Conservation (phyloP, 1,140 invertebrate species). For the Coelopa frigida region DNA sequence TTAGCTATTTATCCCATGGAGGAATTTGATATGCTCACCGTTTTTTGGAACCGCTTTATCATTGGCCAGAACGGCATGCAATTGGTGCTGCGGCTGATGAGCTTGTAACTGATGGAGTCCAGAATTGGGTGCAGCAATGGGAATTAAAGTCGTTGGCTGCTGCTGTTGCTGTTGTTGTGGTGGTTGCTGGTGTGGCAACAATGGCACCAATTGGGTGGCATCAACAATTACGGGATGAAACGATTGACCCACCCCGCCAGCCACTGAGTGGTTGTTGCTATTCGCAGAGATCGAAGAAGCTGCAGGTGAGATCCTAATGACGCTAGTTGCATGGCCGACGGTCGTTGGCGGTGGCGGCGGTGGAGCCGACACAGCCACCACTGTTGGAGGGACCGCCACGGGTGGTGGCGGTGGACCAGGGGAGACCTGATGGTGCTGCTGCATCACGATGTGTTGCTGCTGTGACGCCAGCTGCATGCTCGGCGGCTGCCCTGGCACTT, state of each 20-base stretch:
- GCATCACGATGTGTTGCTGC: conserved; percentile 8
- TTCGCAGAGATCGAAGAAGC: conserved; percentile 25
- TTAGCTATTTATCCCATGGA: not conserved
- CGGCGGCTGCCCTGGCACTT: conserved; percentile 16
- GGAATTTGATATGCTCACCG: conserved; percentile 21
- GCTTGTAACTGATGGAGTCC: not conserved
- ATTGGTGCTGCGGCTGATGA: conserved; percentile 9
- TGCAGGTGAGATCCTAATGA: conserved; percentile 71
- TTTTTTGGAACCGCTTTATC: conserved; percentile 42
- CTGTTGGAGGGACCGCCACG: not conserved
- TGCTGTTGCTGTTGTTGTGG: conserved; percentile 20
- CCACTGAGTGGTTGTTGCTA: conserved; percentile 22
- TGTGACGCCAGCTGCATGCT: conserved; percentile 4
- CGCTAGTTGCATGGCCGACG: conserved; percentile 58
- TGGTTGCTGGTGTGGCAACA: conserved; percentile 45
- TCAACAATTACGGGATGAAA: conserved; percentile 63
- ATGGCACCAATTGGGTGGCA: conserved; percentile 58
- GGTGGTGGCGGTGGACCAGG: conserved; percentile 21
- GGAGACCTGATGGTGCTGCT: not conserved
- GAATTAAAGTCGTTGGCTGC: conserved; percentile 5
- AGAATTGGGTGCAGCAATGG: not conserved
- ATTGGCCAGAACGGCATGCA: conserved; percentile 12
- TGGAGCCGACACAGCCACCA: conserved; percentile 18
- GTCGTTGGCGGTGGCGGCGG: conserved; percentile 40
- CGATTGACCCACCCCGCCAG: conserved; percentile 41